These are phyloP conservation scores for Leptatherina wallacei DNA, from an alignment of 2,797 vertebrate species.

Conservation along the genomic window DNA sequence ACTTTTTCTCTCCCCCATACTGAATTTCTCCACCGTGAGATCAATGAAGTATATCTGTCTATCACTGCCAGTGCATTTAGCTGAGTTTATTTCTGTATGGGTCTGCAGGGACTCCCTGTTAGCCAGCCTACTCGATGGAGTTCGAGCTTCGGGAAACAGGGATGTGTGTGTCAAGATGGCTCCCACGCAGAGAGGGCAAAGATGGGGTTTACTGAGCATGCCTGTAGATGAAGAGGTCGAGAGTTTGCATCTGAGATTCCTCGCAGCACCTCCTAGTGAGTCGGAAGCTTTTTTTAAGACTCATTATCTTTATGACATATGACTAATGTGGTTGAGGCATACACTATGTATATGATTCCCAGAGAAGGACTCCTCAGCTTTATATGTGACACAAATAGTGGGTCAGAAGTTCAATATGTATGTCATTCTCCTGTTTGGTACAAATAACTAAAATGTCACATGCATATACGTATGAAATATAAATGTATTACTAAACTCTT, in stretches of 20 bases:
- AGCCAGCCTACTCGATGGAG: constrained; percentile 96
- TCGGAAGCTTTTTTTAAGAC: constrained; percentile 18
- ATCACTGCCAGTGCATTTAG: constrained; percentile 7
- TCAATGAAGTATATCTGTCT: no score
- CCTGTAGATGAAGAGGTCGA: constrained; percentile 99
- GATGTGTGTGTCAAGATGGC: constrained; percentile 99
- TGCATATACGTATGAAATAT: neutral
- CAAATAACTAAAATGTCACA: neutral
- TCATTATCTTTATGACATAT: neutral
- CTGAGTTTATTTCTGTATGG: constrained; percentile 15
- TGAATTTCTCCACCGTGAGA: no score
- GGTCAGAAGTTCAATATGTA: neutral
- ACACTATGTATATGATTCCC: neutral
- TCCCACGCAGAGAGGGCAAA: constrained; percentile 92
- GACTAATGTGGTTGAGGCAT: neutral
- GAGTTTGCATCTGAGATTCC: constrained; percentile 95
- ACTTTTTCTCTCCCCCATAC: neutral
- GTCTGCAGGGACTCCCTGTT: constrained; percentile 91
- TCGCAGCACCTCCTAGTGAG: constrained; percentile 96
- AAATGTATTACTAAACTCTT: neutral
- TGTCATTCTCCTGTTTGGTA: neutral
- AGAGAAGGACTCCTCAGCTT: neutral
- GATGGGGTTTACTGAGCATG: constrained; percentile 97
- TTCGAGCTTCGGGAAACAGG: constrained; percentile 96
- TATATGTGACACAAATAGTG: neutral